Evolutionary conservation across 2,113 vertebrate species (phyloP).

Genomic region (Dryoscopus gambensis): DNA sequence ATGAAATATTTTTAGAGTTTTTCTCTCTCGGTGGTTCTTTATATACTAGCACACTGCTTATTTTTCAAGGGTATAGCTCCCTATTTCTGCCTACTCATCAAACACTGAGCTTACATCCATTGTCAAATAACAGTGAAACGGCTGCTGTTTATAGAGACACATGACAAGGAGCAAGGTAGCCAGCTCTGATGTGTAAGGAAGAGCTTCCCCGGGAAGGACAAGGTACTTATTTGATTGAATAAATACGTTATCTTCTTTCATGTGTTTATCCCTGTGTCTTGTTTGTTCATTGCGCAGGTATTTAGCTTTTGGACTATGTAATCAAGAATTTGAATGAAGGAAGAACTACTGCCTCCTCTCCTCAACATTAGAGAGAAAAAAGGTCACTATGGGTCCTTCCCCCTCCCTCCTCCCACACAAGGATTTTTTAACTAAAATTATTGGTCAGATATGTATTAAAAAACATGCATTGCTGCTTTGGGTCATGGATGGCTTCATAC

Average conservation of each 20-base stretch:
- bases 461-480: neutral
- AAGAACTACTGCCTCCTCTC: neutral
- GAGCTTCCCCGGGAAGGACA: neutral
- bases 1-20: neutral
- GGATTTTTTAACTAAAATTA: neutral
- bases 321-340: neutral
- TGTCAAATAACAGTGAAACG: neutral
- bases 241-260: neutral
- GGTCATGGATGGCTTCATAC: neutral
- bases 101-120: neutral
- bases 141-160: neutral
- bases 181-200: neutral
- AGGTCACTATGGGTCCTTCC: neutral
- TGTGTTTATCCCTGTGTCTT: neutral
- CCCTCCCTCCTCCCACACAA: rapidly evolving
- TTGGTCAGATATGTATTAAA: neutral
- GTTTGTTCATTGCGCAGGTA: neutral
- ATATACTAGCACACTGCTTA: neutral
- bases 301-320: neutral
- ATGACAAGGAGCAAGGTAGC: neutral
- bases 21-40: neutral
- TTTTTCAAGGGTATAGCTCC: slow-evolving; percentile 13
- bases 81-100: slow-evolving; percentile 17
- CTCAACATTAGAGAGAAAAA: neutral
- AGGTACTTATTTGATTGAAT: neutral